Conservation (phyloP, 2,888 invertebrate genomes). For the Aspidapion aeneum region DNA sequence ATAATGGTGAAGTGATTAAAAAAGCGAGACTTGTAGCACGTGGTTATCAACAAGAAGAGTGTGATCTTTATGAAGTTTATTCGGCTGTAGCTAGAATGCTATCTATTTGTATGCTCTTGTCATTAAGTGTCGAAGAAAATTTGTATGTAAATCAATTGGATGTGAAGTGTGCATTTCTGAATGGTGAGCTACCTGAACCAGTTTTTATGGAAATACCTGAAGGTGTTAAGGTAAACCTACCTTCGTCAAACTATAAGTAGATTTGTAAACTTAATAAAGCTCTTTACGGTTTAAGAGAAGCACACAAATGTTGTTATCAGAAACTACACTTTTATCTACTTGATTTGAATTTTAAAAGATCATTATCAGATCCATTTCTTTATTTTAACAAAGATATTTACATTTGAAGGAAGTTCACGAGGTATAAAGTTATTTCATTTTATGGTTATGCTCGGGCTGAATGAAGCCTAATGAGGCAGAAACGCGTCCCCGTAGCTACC, state of each 20-base stretch:
- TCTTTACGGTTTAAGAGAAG: constrained; percentile 14
- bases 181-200: constrained; percentile 11
- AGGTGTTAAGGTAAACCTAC: constrained; percentile 5
- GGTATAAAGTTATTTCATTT: too few relatives aligned
- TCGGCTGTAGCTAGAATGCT: constrained; percentile 10
- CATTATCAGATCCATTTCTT: constrained; percentile 13
- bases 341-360: constrained; percentile 12
- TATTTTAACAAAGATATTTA: constrained; percentile 15
- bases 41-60: constrained; percentile 4
- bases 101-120: constrained; percentile 3
- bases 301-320: constrained; percentile 14
- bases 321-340: constrained; percentile 8
- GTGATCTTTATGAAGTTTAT: constrained; percentile 4
- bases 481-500: too few relatives aligned
- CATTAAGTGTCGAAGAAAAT: constrained; percentile 9
- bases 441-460: too few relatives aligned
- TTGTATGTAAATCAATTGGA: constrained; percentile 11
- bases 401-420: too few relatives aligned
- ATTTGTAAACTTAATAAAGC: constrained; percentile 16
- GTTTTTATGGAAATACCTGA: constrained; percentile 16
- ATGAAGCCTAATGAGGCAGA: too few relatives aligned
- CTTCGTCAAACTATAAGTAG: not conserved
- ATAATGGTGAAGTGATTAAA: constrained; percentile 8
- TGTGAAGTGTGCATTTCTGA: constrained; percentile 15
- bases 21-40: constrained; percentile 17